phyloP scores from a whole-genome alignment of 2,888 invertebrate species.

The Terebella lapidaria region DNA sequence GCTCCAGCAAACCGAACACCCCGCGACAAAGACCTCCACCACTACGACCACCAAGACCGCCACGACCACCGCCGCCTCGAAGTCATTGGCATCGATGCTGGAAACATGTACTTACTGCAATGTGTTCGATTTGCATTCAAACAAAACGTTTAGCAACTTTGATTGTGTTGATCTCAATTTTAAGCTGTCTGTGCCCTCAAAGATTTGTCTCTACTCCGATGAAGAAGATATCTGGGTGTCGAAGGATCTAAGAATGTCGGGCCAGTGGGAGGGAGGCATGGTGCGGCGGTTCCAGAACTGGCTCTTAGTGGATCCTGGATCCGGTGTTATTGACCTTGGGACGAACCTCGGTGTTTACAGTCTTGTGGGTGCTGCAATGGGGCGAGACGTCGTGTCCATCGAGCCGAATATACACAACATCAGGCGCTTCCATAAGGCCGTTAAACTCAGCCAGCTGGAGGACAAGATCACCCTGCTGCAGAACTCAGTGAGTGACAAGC shows the following conservation, averaged over 20 bases:
- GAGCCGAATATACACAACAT: constrained; percentile 22
- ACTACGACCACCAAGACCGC: too few species aligned
- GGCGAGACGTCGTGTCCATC: constrained; percentile 25
- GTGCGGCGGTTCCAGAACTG: constrained; percentile 14
- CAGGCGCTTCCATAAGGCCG: constrained; percentile 17
- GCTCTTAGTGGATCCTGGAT: constrained; percentile 12
- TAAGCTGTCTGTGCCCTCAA: constrained; percentile 6
- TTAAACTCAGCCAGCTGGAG: constrained; percentile 13
- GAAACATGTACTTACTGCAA: too few species aligned
- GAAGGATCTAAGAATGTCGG: constrained; percentile 5
- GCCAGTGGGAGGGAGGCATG: constrained; percentile 22
- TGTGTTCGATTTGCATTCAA: too few species aligned
- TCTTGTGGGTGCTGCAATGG: constrained; percentile 22
- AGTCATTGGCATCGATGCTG: too few species aligned
- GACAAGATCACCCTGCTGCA: constrained; percentile 20
- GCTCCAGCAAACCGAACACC: too few species aligned
- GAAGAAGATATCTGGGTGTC: constrained; percentile 18
- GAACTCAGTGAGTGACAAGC: constrained; percentile 20
- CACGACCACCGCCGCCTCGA: too few species aligned
- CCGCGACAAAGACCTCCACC: too few species aligned
- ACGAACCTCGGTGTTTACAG: constrained; percentile 26
- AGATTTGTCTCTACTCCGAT: constrained; percentile 17
- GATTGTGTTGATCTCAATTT: constrained; percentile 1
- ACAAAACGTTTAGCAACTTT: too few species aligned
- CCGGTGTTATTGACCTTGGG: constrained; percentile 21